Conservation (phyloP, 1,140 invertebrate species). For the Pteromalus puparum region DNA sequence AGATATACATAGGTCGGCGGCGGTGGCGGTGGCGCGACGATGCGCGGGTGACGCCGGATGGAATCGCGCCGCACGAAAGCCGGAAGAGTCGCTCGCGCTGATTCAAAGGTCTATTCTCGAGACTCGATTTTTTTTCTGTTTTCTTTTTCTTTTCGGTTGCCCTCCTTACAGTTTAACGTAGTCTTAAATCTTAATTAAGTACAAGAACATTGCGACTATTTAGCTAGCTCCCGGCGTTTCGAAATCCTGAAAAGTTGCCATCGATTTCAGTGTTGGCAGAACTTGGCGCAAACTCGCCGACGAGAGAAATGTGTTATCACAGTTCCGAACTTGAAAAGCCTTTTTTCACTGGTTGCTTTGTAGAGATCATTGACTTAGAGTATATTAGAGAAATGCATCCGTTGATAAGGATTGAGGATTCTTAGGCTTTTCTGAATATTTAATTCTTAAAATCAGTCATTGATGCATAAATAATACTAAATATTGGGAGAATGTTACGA, state of each 20-base stretch:
- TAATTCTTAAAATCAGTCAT: slow-evolving; percentile 1
- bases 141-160: not conserved
- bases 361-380: not conserved
- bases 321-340: not conserved
- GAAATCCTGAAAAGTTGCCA: not conserved
- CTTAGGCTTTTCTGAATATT: not conserved
- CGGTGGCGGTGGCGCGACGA: not conserved
- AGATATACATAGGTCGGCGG: slow-evolving; percentile 39
- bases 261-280: not conserved
- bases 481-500: not conserved
- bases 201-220: slow-evolving; percentile 14
- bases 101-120: slow-evolving; percentile 4
- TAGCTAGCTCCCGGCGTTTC: not conserved
- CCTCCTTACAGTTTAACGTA: not conserved
- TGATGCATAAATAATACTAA: not conserved
- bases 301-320: not conserved
- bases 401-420: not conserved
- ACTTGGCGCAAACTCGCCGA: not conserved
- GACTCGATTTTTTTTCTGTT: not conserved
- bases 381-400: not conserved
- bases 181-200: slow-evolving; percentile 50
- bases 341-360: not conserved
- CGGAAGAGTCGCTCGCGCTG: slow-evolving; percentile 24
- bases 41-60: slow-evolving; percentile 11
- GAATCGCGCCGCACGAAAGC: slow-evolving; percentile 39